Base-by-base conservation (phyloP, 2,797 vertebrate species). In the Knipowitschia caucasica region DNA sequence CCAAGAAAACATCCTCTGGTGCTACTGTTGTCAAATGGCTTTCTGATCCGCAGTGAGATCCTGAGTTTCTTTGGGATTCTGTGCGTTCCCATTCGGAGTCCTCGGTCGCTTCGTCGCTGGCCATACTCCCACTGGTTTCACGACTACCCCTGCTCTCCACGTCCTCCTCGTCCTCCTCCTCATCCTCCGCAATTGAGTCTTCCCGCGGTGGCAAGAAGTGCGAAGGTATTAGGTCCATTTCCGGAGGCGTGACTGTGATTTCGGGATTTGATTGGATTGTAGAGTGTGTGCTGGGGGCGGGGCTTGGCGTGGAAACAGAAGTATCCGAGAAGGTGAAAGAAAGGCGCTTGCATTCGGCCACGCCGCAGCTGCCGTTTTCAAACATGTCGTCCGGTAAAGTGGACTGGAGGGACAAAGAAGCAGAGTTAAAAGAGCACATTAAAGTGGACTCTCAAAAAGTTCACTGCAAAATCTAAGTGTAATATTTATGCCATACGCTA, bases 351-450 rank as follows among this genome's bases (percentile, higher is more conserved):
- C 93, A 94, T 70, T 95, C 94, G 0, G 90, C 85, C 53, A 81
- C 60, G 2, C 90, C 73, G 0, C 77, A 91, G 5, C 84, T 84
- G 1, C 91, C 92, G 0, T 92, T 92, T 66, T 95, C 95, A 51
- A 96, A 96, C 69, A 94, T 86, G 0, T 96, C 95, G 15, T 98
- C 94, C 0, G 93, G 92, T 54, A 96, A 84, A 49, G 94, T 93
- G 0, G 94, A 91, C 97, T 99, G 86, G 36, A 59, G 59, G 15
- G 12, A 56, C 8, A 71, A 24, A 67, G 3, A 44, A 2, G 4
- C 26, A 8, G 7, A 3, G 43, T 23, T 21, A 40, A 3, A 2
- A 40, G 20, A 40, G 10, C 10, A 2, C 10, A 38, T 14, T 33
- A 33, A 33, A 33, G 30, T 33, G 3, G 30, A 14, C 30, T 33